Base-by-base conservation (phyloP, 2,797 vertebrate species). In the Gobionotothen gibberifrons region DNA sequence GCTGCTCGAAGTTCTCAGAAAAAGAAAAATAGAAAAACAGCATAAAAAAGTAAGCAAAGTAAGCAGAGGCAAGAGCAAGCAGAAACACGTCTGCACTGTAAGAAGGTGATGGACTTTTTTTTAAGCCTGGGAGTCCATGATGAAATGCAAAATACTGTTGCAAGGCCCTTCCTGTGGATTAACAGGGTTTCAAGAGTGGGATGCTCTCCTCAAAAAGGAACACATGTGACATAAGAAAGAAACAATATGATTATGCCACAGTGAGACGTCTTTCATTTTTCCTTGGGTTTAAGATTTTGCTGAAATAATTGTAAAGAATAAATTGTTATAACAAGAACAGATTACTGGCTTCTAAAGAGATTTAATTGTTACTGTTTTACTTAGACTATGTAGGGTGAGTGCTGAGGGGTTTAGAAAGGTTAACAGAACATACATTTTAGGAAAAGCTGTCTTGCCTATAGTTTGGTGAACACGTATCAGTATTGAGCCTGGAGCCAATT, bases 101-200 rank as follows among this genome's bases (percentile, higher is more conserved):
- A 22, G 22, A 22, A 22, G 22, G 22, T n/a, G n/a, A n/a, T n/a
- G n/a, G n/a, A n/a, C n/a, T n/a, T n/a, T n/a, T n/a, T n/a, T n/a
- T n/a, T n/a, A n/a, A 66, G 26, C 44, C 22, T 15, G 0, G 40
- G 42, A 72, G 43, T 64, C 67, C 44, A 32, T 2, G 6, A 78
- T 60, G 76, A 84, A 78, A 78, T 77, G 36, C 15, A 73, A 52
- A 63, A 74, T 55, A 62, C 7, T 51, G 55, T 49, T 74, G 52
- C 83, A 66, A 29, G 74, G 59, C 57, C 46, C 51, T 79, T 56
- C 47, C 39, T 74, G 32, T 64, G 46, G 57, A 66, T 85, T 53
- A 36, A 54, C 16, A 47, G 49, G 40, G 39, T 59, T 69, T 69
- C 59, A 56, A 63, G 17, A 54, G 56, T 42, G 56, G 17, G 62